Base-by-base conservation (phyloP, 2,888 invertebrate genomes). In the Bombyx huttoni region DNA sequence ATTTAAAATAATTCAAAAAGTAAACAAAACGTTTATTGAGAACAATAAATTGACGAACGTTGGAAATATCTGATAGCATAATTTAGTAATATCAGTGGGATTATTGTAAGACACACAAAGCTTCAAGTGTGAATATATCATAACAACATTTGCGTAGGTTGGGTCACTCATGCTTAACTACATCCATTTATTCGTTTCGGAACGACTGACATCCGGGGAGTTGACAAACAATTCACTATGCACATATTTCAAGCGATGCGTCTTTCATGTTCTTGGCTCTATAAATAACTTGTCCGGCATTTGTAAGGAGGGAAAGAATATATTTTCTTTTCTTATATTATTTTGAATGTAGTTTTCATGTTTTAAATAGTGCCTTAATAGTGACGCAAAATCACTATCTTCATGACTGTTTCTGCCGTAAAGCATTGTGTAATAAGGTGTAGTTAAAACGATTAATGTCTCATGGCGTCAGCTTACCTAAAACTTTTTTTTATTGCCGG, bases 141-240 rank as follows among this genome's bases (percentile, higher is more conserved):
- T 24, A 24, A 24, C 5, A 24, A 24, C 24, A 24, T 24, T 24
- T 24, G 40, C 40, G 40, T 40, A 7, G 8, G 40, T 7, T 52
- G 52, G 34, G 51, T 47, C 50, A 47, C 54, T 54, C 57, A 48
- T 55, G 57, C 53, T 62, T 61, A 54, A 64, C 65, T 8, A 40
- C 40, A 40, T 40, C 40, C 40, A 61, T 70, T 62, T 63, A 70
- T 69, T 63, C 66, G 55, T 59, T 59, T 49, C 47, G 45, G 51
- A 53, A 54, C 53, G 53, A 56, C 54, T 54, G 57, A 60, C 63
- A 65, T 67, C 67, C 65, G 65, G 63, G 56, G 47, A 52, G 55
- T 51, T 54, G 57, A 60, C 58, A 58, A 57, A 60, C 52, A 58
- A 56, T 54, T 57, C 55, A 55, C 55, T 57, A 56, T 51, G 47